phyloP scores from a whole-genome alignment of 30 jellyfish, hydroid and myxozoan genomes.

The Hydractinia symbiolongicarpus region DNA sequence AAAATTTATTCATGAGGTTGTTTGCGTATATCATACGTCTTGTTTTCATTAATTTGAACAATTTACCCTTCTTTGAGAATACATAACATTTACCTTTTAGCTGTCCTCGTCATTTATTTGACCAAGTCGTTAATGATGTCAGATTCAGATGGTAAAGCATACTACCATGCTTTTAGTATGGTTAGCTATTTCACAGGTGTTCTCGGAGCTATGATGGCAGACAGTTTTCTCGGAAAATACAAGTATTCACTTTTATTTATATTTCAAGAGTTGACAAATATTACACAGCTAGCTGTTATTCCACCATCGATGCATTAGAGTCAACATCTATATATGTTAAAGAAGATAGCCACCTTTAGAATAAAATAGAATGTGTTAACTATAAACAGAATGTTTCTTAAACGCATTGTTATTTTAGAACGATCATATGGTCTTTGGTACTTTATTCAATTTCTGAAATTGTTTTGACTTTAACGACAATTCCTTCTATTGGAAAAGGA shows the following conservation, averaged over 20 bases:
- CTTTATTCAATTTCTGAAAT: slow-evolving; percentile 64
- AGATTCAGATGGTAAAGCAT: slow-evolving; percentile 63
- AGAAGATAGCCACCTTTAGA: too few species aligned
- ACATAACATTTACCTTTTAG: slow-evolving; percentile 27
- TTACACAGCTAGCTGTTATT: too few species aligned
- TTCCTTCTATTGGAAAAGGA: slow-evolving; percentile 70
- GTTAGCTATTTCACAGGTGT: slow-evolving; percentile 95
- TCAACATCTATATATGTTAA: too few species aligned
- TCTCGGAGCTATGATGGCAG: slow-evolving; percentile 94
- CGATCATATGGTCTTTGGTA: slow-evolving; percentile 51
- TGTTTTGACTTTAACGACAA: slow-evolving; percentile 61
- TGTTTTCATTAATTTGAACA: too few species aligned
- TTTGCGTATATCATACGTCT: too few species aligned
- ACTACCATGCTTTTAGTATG: slow-evolving; percentile 96
- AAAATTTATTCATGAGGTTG: too few species aligned
- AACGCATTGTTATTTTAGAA: slow-evolving; percentile 37
- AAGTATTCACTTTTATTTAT: slow-evolving; percentile 38
- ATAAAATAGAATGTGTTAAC: too few species aligned
- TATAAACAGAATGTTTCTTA: too few species aligned
- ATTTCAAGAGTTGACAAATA: neutral
- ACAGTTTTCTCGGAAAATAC: slow-evolving; percentile 84
- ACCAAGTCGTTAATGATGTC: slow-evolving; percentile 46
- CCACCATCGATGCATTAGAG: too few species aligned
- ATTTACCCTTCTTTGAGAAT: too few species aligned
- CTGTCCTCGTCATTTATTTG: slow-evolving; percentile 79